Evolutionary conservation across 1,140 invertebrate genomes (phyloP), one percentile per base, ranked within the genome.

Genomic region (Augochlora pura): DNA sequence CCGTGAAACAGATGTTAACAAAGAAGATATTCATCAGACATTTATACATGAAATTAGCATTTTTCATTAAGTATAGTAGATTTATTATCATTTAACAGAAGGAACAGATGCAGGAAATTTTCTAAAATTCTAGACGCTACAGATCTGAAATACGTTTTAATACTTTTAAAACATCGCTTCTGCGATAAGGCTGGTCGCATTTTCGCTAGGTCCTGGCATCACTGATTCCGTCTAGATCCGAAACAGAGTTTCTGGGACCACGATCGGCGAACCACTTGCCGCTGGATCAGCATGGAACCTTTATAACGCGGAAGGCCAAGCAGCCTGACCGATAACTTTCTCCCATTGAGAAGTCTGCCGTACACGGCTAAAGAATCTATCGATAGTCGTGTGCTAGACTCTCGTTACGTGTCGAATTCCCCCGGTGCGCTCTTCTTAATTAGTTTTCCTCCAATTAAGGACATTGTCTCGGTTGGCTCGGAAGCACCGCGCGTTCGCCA

Each of bases 301-400:
- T 72, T 72, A 46, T 49, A 78, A 71, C 69, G 69, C 68, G 76
- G 76, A 77, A 77, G 76, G 76, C 76, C 76, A 78, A 64, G 14
- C 46, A 0, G 8, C 57, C 32, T 23, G 46, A 54, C 18, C 46
- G 68, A 78, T 78, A 77, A 78, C 76, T 78, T 78, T 78, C 76
- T 65, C 76, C 68, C 76, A 78, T 78, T 78, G 76, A 78, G 60
- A 78, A 78, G 59, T 54, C 68, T 5, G 46, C 66, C 76, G 64
- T 78, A 72, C 60, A 57, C 76, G 76, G 76, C 16, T 46, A 78
- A 78, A 32, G 76, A 72, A 78, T 78, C 69, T 62, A 64, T 77
- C 66, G 57, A 59, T 49, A 57, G 46, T 64, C 67, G 38, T 18
- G 38, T 18, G 32, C 9, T 54, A 25, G 32, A 4, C n/a, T 39